Conservation (phyloP, 35 echinoderm and acorn worm genomes). For the Ophiothrix spiculata region DNA sequence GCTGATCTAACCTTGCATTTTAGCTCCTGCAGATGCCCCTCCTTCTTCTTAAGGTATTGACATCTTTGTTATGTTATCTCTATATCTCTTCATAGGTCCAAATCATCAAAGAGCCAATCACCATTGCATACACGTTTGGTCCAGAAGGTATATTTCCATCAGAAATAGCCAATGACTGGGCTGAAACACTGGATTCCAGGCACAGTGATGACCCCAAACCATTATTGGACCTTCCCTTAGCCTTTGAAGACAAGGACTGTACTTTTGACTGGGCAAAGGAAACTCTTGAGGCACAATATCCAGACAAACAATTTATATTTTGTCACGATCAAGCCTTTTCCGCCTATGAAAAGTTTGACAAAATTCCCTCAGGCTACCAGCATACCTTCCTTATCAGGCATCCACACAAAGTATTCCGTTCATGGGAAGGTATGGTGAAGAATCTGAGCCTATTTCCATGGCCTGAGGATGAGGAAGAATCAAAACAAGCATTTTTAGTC, state of each 20-base stretch:
- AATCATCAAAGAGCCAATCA: constrained; percentile 50
- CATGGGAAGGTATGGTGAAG: no score
- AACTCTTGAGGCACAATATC: constrained; percentile 48
- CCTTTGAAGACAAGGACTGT: constrained; percentile 17
- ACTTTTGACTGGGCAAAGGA: constrained; percentile 43
- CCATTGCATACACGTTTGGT: constrained; percentile 32
- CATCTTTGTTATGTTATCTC: no score
- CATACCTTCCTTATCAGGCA: constrained; percentile 67
- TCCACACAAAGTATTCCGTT: constrained; percentile 45
- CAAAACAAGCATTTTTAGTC: no score
- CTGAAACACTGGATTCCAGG: constrained; percentile 21
- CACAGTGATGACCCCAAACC: no score
- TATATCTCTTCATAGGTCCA: no score
- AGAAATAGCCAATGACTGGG: not conserved
- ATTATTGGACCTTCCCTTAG: no score
- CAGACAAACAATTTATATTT: constrained; percentile 46
- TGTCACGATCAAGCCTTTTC: constrained; percentile 56
- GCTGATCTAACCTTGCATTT: no score
- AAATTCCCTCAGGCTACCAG: constrained; percentile 42
- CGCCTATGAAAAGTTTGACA: constrained; percentile 43
- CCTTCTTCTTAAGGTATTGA: no score
- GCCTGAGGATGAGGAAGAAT: no score
- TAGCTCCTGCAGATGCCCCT: no score
- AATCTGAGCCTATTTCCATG: not conserved
- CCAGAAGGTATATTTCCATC: not conserved